Evolutionary conservation across 2,113 vertebrate species (phyloP).

Genomic region (Thalassarche chlororhynchos): DNA sequence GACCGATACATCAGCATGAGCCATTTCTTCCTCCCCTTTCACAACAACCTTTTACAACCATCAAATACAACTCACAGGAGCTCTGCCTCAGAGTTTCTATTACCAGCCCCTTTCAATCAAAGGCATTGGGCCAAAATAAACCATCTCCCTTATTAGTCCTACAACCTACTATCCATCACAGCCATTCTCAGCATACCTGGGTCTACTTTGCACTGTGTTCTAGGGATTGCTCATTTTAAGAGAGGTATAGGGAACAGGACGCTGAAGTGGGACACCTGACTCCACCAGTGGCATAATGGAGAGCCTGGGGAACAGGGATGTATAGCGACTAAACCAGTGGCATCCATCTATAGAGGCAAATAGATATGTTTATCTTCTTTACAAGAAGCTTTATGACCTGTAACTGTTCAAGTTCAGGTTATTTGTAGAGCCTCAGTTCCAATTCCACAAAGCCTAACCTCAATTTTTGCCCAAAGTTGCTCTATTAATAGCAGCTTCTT

Average conservation of each 20-base stretch:
- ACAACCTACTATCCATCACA: background rate
- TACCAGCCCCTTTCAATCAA: background rate
- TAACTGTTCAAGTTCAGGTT: background rate
- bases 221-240: background rate
- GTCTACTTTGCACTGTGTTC: no score
- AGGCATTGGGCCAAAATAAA: background rate
- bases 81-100: background rate
- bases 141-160: background rate
- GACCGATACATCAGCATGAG: background rate
- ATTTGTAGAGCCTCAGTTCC: background rate
- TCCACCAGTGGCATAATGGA: background rate
- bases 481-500: background rate
- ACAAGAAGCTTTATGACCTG: background rate
- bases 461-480: background rate
- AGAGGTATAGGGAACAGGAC: background rate
- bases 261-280: background rate
- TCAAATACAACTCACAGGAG: background rate
- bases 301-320: background rate
- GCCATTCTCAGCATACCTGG: background rate
- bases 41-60: background rate
- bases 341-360: background rate
- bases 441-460: background rate
- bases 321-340: background rate
- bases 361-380: background rate
- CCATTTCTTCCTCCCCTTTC: background rate